phyloP scores from a whole-genome alignment of 2,113 vertebrate species.

The Argyrosomus japonicus region DNA sequence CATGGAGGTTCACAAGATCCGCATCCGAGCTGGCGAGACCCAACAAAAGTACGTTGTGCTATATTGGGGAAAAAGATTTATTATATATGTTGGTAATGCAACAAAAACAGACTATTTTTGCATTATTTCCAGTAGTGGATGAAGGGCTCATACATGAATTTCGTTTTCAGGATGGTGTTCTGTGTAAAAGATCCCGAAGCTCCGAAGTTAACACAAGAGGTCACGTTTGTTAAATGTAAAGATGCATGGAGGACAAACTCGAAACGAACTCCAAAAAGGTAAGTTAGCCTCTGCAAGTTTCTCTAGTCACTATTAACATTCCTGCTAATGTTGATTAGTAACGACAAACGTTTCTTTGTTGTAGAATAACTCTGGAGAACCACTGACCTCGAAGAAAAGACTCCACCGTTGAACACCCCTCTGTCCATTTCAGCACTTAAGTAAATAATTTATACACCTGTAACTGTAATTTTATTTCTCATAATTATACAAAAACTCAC shows the following conservation, averaged over 20 bases:
- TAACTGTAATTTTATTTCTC: conserved; percentile 61
- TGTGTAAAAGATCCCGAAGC: conserved; percentile 75
- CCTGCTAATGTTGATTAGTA: background rate
- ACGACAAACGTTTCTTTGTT: conserved; percentile 23
- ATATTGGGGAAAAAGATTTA: background rate
- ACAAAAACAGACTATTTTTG: background rate
- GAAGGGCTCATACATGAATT: background rate
- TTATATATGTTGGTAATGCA: background rate
- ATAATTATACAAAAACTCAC: conserved; percentile 37
- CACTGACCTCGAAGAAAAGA: conserved; percentile 50
- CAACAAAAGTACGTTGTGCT: conserved; percentile 79
- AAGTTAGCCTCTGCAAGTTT: background rate
- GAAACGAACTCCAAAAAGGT: conserved; percentile 68
- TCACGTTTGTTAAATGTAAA: conserved; percentile 83
- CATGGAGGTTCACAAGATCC: conserved; percentile 81
- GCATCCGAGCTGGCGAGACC: conserved; percentile 82
- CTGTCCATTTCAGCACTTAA: conserved; percentile 61
- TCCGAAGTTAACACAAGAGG: conserved; percentile 60
- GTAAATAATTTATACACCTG: conserved; percentile 60
- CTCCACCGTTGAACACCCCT: background rate
- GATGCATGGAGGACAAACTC: conserved; percentile 65
- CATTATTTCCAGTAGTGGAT: background rate
- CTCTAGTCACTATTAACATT: background rate
- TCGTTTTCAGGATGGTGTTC: conserved; percentile 76
- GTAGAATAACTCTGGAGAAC: conserved; percentile 67